A percentile compares a stretch with the other conserved stretches of the same genome.
These are phyloP conservation scores for Lepidurus apus DNA, from an alignment of 1,140 invertebrate species.

Conservation along the genomic window DNA sequence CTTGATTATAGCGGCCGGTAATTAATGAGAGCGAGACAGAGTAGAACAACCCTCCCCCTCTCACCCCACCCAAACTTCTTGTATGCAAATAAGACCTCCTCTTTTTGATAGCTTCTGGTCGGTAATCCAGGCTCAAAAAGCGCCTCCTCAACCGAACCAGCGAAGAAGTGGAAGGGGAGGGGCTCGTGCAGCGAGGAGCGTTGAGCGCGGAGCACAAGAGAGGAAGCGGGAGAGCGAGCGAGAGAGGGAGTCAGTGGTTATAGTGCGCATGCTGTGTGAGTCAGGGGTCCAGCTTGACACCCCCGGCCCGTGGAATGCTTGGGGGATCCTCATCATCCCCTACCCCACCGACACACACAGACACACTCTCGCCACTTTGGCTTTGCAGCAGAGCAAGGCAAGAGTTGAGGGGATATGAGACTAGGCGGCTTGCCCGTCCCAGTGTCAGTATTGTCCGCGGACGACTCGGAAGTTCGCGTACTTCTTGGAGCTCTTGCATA, in stretches of 20 bases:
- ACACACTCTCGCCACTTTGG: neutral
- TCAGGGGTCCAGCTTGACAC: neutral
- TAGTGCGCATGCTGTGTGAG: neutral
- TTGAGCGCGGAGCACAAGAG: neutral
- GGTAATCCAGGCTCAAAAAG: constrained; percentile 9
- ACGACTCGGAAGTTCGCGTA: constrained; percentile 16
- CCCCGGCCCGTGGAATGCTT: neutral
- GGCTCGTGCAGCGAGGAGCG: neutral
- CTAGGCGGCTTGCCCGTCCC: neutral
- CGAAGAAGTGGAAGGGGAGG: too few relatives aligned
- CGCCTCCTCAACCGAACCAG: neutral
- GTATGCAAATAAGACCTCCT: constrained; percentile 19
- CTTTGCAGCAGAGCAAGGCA: neutral
- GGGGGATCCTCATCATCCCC: neutral
- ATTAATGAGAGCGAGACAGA: neutral
- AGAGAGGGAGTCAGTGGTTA: neutral
- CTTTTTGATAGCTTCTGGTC: constrained; percentile 13
- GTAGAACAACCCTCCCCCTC: neutral
- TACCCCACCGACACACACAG: neutral
- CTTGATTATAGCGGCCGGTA: constrained; percentile 21
- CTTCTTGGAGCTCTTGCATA: neutral
- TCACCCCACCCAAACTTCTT: neutral
- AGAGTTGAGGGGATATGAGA: neutral
- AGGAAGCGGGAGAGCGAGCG: neutral
- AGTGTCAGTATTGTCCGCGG: neutral